These are phyloP conservation scores for Caiman crocodilus DNA, from an alignment of 2,797 vertebrate species.

Conservation along the genomic window DNA sequence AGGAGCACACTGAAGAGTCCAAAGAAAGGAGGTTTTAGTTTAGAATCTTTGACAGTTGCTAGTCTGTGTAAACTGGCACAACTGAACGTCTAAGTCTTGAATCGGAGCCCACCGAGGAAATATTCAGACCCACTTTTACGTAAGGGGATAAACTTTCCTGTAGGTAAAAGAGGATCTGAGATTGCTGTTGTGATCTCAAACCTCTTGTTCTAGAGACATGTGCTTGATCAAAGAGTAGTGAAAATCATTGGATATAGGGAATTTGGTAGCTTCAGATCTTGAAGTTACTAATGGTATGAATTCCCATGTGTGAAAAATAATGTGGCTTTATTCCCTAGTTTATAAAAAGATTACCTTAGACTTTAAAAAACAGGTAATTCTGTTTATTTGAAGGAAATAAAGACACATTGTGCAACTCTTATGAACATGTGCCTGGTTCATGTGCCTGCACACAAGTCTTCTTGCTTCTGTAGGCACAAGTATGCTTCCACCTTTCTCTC, in stretches of 20 bases:
- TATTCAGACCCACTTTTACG: not conserved
- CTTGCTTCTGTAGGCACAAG: not conserved
- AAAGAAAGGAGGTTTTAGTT: not conserved
- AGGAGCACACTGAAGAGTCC: not conserved
- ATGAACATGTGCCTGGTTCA: not conserved
- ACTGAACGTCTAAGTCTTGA: not conserved
- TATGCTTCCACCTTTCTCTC: not conserved
- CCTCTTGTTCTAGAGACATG: not conserved
- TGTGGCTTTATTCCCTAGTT: not conserved
- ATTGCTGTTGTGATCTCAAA: not conserved
- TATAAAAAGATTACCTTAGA: too few relatives aligned
- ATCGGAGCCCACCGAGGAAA: not conserved
- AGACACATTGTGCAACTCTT: not conserved
- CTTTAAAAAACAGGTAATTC: not conserved
- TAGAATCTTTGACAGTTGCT: not conserved
- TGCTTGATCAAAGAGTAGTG: not conserved
- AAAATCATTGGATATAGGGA: not conserved
- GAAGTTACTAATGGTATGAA: not conserved
- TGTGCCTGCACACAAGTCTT: not conserved
- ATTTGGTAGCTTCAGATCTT: not conserved
- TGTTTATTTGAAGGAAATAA: not conserved
- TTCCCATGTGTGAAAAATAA: not conserved
- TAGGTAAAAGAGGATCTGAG: not conserved
- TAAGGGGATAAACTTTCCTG: not conserved
- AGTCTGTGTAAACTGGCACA: not conserved